Evolutionary conservation across 2,888 invertebrate genomes (phyloP).

Genomic region (Pollenia amentaria): DNA sequence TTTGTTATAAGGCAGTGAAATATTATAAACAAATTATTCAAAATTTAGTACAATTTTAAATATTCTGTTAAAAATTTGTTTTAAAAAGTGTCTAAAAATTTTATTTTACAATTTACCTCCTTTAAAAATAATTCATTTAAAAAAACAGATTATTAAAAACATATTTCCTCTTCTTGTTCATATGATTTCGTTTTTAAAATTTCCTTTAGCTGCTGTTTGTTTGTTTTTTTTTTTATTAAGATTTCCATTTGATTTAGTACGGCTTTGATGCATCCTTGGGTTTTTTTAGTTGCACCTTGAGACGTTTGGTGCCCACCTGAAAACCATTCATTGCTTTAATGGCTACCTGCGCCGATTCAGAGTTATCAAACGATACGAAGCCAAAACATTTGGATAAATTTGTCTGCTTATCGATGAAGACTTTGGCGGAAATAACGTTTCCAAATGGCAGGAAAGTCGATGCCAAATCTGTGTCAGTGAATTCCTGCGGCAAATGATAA

Average conservation of each 20-base stretch:
- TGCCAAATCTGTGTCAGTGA: slow-evolving; percentile 97
- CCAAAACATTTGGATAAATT: slow-evolving; percentile 99
- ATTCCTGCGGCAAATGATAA: slow-evolving; percentile 99
- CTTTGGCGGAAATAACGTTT: slow-evolving; percentile 99
- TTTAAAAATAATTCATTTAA: too few relatives aligned
- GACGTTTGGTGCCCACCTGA: slow-evolving; percentile 98
- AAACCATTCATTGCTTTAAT: slow-evolving; percentile 99
- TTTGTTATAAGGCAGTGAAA: too few relatives aligned
- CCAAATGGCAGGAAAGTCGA: slow-evolving; percentile 99
- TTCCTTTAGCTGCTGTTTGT: background rate
- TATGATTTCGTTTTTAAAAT: background rate
- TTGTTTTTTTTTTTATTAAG: background rate
- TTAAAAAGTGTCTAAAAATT: too few relatives aligned
- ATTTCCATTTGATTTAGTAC: slow-evolving; percentile 87
- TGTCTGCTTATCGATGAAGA: slow-evolving; percentile 99
- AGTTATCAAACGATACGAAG: slow-evolving; percentile 98
- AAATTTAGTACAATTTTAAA: too few relatives aligned
- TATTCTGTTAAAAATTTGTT: too few relatives aligned
- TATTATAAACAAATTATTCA: too few relatives aligned
- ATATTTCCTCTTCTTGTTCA: background rate
- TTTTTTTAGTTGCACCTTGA: slow-evolving; percentile 98
- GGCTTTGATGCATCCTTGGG: slow-evolving; percentile 97
- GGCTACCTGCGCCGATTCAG: slow-evolving; percentile 96
- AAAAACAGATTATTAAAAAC: background rate
- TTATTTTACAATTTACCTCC: too few relatives aligned